phyloP scores from a whole-genome alignment of 2,797 vertebrate species.

The Threskiornis aethiopicus region DNA sequence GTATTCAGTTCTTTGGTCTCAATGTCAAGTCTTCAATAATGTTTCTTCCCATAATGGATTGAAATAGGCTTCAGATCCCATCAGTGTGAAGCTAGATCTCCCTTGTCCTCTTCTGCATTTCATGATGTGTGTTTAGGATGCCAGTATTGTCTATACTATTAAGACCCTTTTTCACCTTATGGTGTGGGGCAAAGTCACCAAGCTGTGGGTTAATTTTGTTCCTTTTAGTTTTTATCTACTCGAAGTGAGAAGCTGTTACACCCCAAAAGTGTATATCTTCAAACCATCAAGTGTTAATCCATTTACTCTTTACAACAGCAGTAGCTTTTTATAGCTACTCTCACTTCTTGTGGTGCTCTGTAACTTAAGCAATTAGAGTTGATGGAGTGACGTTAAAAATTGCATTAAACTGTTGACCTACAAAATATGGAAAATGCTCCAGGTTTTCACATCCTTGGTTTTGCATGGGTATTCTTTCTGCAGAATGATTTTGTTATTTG shows the following conservation, averaged over 20 bases:
- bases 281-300: background rate
- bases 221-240: background rate
- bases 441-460: background rate
- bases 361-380: background rate
- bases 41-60: background rate
- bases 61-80: background rate
- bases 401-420: background rate
- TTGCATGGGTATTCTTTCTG: background rate
- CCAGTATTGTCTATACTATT: background rate
- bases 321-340: background rate
- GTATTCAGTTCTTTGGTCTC: background rate
- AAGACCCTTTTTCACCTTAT: background rate
- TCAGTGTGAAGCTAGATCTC: background rate
- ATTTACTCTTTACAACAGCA: background rate
- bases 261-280: background rate
- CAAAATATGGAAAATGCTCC: background rate
- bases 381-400: background rate
- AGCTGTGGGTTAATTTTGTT: background rate
- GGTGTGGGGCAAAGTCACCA: background rate
- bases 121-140: background rate
- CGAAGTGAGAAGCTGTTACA: background rate
- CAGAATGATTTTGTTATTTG: background rate
- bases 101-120: background rate
- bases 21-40: background rate
- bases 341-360: background rate